A percentile compares a stretch with the other conserved stretches of the same genome.
Evolutionary conservation across 1,140 invertebrate genomes (phyloP).

Genomic region (Pantala flavescens): DNA sequence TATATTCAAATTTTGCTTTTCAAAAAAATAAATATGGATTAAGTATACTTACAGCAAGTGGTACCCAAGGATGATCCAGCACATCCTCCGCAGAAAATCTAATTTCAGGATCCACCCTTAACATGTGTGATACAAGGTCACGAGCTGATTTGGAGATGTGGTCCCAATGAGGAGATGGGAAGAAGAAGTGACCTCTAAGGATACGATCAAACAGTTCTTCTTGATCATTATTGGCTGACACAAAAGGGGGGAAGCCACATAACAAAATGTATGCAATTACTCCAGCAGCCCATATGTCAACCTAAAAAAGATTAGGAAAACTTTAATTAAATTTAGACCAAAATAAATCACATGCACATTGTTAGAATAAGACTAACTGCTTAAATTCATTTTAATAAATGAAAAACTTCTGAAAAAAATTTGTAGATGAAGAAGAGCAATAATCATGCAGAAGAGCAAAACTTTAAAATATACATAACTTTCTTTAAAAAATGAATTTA

Average conservation of each 20-base stretch:
- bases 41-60: constrained; percentile 42
- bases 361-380: no score
- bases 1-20: not conserved
- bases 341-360: no score
- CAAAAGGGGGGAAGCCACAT: constrained; percentile 96
- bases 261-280: constrained; percentile 94
- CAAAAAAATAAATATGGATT: not conserved
- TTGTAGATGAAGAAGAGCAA: no score
- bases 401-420: no score
- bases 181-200: constrained; percentile 84
- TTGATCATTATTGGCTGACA: constrained; percentile 81
- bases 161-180: constrained; percentile 90
- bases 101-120: constrained; percentile 77
- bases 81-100: constrained; percentile 89
- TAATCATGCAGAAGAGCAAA: no score
- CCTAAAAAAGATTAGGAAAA: constrained; percentile 43
- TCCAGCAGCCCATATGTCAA: constrained; percentile 96
- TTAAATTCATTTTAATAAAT: no score
- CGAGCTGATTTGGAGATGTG: constrained; percentile 72
- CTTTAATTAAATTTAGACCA: no score
- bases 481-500: no score
- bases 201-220: constrained; percentile 93
- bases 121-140: constrained; percentile 81
- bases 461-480: no score
- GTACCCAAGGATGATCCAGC: constrained; percentile 78